Evolutionary conservation across 2,797 vertebrate genomes (phyloP), one percentile per base, ranked within the genome.

Genomic region (Enteromius thamalakanensis): DNA sequence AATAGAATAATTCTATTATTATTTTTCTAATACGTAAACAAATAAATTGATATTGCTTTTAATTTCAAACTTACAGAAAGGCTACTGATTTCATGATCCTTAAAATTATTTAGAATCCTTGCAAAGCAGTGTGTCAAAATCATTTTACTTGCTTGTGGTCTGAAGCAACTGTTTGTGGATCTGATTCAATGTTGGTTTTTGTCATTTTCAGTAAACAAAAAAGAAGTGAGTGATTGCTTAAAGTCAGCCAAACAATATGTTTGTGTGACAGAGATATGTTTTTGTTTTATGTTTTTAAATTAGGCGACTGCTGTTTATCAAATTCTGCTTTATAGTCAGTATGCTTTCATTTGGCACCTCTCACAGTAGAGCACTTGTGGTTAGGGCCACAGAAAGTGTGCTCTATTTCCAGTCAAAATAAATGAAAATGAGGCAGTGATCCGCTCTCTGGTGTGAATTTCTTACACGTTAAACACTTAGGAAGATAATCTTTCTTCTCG

Each of bases 331-430:
- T 64, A 51, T 26, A 53, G 21, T 62, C 60, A 72, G 32, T 14
- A 23, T 14, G 51, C 83, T 55, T 74, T 64, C 58, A 47, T 79
- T 78, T 79, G 76, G 78, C 58, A 47, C 47, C 42, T 85, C 42
- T 85, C 69, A 71, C 79, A 58, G 58, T 40, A 45, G 47, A 85
- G 17, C 68, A 53, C 70, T 83, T 78, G 76, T 62, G 62, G 72
- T 79, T 81, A 9, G 29, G 17, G 85, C 87, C 74, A 51, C 86
- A 83, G 86, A 81, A 21, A 77, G 1, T 78, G 47, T 51, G 79
- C 55, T 90, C 91, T 90, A 87, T 88, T 92, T 92, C 82, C 79
- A 87, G 70, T 69, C 62, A 88, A 72, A 90, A 89, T 87, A 89
- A 90, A 89, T 86, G 69, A 40, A 80, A 82, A 37, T 0, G 69